Evolutionary conservation across 2,888 invertebrate species (phyloP).

Genomic region (Megastigmus dorsalis): DNA sequence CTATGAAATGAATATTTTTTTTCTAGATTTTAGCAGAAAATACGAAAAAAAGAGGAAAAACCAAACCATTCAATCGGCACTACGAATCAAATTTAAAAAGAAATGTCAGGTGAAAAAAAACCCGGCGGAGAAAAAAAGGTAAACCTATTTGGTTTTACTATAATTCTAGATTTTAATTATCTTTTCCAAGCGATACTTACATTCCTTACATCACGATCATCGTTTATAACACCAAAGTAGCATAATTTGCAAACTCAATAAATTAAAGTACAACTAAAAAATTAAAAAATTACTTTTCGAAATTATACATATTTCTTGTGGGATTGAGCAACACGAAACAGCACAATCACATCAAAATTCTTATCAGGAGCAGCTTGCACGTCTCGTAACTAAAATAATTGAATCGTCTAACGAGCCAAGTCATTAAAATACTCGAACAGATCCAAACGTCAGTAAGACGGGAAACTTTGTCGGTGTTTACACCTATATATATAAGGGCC

Average conservation of each 20-base stretch:
- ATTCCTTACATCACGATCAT: too few relatives aligned
- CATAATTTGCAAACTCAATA: too few relatives aligned
- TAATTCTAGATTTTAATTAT: neutral
- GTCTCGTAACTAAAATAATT: neutral
- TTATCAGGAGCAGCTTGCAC: too few relatives aligned
- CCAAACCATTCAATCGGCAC: neutral
- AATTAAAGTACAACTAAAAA: neutral
- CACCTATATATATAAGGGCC: too few relatives aligned
- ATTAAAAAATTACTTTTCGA: too few relatives aligned
- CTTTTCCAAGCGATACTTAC: too few relatives aligned
- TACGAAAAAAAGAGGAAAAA: neutral
- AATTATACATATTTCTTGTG: too few relatives aligned
- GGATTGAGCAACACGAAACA: too few relatives aligned
- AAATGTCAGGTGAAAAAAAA: neutral
- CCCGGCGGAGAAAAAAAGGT: slow-evolving; percentile 18
- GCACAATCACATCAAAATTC: too few relatives aligned
- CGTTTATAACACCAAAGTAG: too few relatives aligned
- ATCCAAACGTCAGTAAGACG: neutral
- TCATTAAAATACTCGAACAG: neutral
- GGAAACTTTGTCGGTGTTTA: neutral
- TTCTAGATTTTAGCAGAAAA: too few relatives aligned
- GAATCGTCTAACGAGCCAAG: neutral
- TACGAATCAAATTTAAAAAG: neutral
- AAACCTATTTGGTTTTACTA: neutral
- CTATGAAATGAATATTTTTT: too few relatives aligned